Conservation (phyloP, 2,113 vertebrate species). For the Percopsis transmontana region DNA sequence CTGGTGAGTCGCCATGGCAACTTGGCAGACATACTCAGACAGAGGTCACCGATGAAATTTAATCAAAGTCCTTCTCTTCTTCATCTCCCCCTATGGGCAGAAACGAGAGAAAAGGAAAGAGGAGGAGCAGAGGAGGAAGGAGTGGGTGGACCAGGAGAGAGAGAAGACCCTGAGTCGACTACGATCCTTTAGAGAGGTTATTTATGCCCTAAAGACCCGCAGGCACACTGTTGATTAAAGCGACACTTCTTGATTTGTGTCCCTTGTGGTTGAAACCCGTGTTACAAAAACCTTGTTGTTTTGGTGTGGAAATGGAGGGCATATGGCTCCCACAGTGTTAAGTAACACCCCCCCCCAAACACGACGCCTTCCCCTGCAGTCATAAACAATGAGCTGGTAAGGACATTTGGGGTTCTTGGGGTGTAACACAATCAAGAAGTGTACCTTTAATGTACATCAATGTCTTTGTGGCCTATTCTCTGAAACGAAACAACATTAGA, state of each 20-base stretch:
- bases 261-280: too few relatives aligned
- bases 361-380: too few relatives aligned
- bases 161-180: slow-evolving; percentile 91
- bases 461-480: background rate
- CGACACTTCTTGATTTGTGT: too few relatives aligned
- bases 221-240: too few relatives aligned
- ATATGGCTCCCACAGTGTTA: too few relatives aligned
- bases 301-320: too few relatives aligned
- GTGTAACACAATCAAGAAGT: too few relatives aligned
- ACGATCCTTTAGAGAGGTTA: slow-evolving; percentile 89
- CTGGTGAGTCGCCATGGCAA: slow-evolving; percentile 81
- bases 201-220: too few relatives aligned
- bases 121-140: slow-evolving; percentile 86
- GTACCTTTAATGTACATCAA: background rate
- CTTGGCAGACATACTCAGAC: slow-evolving; percentile 9
- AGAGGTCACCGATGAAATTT: background rate
- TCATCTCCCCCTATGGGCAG: slow-evolving; percentile 73
- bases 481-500: slow-evolving; percentile 1
- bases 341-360: too few relatives aligned
- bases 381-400: too few relatives aligned
- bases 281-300: too few relatives aligned
- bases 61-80: background rate
- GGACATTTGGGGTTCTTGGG: too few relatives aligned
- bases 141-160: slow-evolving; percentile 89
- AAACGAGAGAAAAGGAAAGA: slow-evolving; percentile 90